Conservation (phyloP, 2,888 invertebrate species). For the Xestia xanthographa region DNA sequence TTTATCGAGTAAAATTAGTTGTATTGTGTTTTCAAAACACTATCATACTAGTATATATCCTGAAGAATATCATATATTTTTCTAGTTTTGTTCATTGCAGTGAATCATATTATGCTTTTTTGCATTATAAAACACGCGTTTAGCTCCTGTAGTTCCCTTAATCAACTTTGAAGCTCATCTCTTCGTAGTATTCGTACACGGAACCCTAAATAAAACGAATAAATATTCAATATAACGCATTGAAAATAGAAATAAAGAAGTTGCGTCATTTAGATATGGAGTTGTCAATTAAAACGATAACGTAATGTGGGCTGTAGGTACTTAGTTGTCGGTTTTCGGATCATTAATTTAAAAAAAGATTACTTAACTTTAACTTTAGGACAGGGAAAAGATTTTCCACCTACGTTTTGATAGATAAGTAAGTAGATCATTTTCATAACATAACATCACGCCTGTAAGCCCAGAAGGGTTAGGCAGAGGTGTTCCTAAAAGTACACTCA, state of each 20-base stretch:
- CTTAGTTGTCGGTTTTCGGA: slow-evolving; percentile 28
- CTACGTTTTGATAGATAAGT: not conserved
- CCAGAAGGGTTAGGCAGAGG: no score
- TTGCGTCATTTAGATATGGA: slow-evolving; percentile 54
- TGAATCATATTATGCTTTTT: no score
- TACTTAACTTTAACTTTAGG: not conserved
- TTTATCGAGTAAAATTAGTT: no score
- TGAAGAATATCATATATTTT: no score
- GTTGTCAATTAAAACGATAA: slow-evolving; percentile 68
- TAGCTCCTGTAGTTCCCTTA: no score
- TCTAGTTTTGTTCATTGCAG: no score
- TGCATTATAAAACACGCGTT: no score
- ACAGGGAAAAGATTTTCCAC: slow-evolving; percentile 7
- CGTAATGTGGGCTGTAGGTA: slow-evolving; percentile 46
- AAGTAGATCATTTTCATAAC: not conserved
- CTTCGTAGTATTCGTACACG: not conserved
- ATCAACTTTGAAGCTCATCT: slow-evolving; percentile 1
- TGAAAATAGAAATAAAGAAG: slow-evolving; percentile 42
- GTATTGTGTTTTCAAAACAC: no score
- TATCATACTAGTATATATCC: no score
- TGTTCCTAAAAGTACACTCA: no score
- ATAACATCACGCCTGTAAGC: no score
- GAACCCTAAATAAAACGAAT: slow-evolving; percentile 45
- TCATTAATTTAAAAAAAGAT: slow-evolving; percentile 40
- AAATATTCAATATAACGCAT: slow-evolving; percentile 54